These are phyloP conservation scores for Bungarus multicinctus DNA, from an alignment of 2,113 vertebrate genomes.

Conservation along the genomic window DNA sequence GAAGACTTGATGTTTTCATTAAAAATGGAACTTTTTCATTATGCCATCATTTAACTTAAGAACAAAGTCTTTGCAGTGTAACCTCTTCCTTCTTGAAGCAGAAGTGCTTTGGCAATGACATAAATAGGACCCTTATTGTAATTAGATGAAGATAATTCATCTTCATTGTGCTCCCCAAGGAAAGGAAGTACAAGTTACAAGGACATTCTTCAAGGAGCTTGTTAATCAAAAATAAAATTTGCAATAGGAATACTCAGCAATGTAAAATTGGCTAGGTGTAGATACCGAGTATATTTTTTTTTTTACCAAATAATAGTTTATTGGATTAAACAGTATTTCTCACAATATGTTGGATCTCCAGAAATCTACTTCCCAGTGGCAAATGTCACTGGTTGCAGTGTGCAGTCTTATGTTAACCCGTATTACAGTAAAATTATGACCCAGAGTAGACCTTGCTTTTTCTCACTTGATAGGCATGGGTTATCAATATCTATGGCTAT, in stretches of 20 bases:
- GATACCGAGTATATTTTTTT: not conserved
- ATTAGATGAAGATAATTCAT: not conserved
- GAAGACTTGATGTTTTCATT: not conserved
- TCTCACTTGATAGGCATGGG: not conserved
- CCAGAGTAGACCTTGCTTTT: not conserved
- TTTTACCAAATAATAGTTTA: not conserved
- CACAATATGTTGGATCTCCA: not conserved
- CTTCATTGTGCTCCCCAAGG: not conserved
- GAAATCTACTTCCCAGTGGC: not conserved
- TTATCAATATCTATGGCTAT: not conserved
- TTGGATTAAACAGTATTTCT: not conserved
- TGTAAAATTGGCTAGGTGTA: not conserved
- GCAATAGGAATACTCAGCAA: not conserved
- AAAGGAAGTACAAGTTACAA: not conserved
- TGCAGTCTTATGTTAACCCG: not conserved
- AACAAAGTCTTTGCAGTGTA: not conserved
- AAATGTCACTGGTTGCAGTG: not conserved
- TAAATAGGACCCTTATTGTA: not conserved
- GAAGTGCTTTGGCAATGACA: no score
- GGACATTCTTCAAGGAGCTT: not conserved
- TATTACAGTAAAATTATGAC: not conserved
- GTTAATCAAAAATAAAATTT: not conserved
- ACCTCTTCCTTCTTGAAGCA: not conserved
- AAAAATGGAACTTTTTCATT: not conserved
- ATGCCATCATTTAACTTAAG: not conserved